Percentiles rank a stretch among this genome's conserved stretches.
These are phyloP conservation scores for Stramonita haemastoma DNA, from an alignment of 2,888 invertebrate genomes.

Conservation along the genomic window DNA sequence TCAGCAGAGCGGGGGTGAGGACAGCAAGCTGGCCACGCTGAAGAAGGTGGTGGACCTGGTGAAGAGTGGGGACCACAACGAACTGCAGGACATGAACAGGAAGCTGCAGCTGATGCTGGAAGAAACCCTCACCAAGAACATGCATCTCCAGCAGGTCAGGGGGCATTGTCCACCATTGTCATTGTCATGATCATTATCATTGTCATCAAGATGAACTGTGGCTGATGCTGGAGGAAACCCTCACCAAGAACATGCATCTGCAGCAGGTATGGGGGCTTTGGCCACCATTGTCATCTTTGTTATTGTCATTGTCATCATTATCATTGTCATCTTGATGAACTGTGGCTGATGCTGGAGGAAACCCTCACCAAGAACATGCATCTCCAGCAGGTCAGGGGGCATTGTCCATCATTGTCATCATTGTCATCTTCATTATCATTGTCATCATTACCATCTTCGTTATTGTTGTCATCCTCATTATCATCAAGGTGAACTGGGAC, in stretches of 20 bases:
- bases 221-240: conserved; percentile 77
- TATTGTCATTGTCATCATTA: background rate
- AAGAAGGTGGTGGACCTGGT: conserved; percentile 78
- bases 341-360: background rate
- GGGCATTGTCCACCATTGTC: no score
- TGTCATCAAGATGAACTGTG: background rate
- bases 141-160: conserved; percentile 77
- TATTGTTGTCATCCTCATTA: no score
- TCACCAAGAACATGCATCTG: conserved; percentile 80
- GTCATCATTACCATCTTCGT: no score
- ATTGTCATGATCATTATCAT: background rate
- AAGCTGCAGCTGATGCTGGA: conserved; percentile 79
- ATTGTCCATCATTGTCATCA: background rate
- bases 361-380: background rate
- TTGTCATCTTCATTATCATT: background rate
- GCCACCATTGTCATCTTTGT: background rate
- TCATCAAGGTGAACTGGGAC: conserved; percentile 72
- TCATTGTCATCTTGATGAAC: background rate
- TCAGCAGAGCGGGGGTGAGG: conserved; percentile 39
- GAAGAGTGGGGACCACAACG: conserved; percentile 76
- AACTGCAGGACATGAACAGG: conserved; percentile 75
- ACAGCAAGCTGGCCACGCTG: conserved; percentile 75
- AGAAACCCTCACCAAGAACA: conserved; percentile 80
- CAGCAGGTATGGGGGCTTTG: conserved; percentile 59
- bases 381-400: background rate